Base-by-base conservation (phyloP, 2,888 invertebrate genomes). In the Apoda limacodes region DNA sequence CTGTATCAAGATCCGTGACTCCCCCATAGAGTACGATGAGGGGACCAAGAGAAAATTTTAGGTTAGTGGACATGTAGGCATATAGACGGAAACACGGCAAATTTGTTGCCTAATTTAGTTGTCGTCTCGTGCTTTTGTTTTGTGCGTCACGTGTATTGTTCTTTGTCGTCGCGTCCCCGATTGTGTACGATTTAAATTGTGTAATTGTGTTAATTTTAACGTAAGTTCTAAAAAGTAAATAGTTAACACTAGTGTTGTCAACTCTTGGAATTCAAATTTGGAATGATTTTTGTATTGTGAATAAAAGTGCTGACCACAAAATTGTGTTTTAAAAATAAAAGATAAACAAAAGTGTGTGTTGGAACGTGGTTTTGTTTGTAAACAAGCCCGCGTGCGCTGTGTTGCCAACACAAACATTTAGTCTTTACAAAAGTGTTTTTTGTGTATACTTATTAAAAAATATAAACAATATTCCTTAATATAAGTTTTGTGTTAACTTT, bases 61-160 rank as follows among this genome's bases (percentile, higher is more conserved):
- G 78, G 70, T 80, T 81, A 82, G 82, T 82, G 81, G 82, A 74
- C 81, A 82, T 82, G 82, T 82, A 81, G 82, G 72, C 78, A 80
- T 81, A 78, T 75, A 74, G 75, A 74, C 75, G 80, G 66, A 60
- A 72, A 80, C 82, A 82, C 82, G 82, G 76, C 81, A 69, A 68
- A 67, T 68, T 75, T 70, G 82, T 80, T 82, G 80, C 76, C 75
- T 74, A 67, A 70, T 78, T 80, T 81, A 76, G 67, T 80, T 80
- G 72, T 72, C 67, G 71, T 78, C 70, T 72, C 70, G 76, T 80
- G 74, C 62, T 71, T 81, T 80, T 71, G 67, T 71, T 80, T 71
- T 65, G 78, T 78, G 64, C 72, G 80, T 80, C 64, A 60, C 57
- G 78, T 80, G 17, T 71, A 72, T 78, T 54, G 78, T 80, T 80